Percentiles rank a stretch among this genome's conserved stretches.
These are phyloP conservation scores for Scaptomyza caliginosa DNA, from an alignment of 2,888 invertebrate species.

Conservation along the genomic window DNA sequence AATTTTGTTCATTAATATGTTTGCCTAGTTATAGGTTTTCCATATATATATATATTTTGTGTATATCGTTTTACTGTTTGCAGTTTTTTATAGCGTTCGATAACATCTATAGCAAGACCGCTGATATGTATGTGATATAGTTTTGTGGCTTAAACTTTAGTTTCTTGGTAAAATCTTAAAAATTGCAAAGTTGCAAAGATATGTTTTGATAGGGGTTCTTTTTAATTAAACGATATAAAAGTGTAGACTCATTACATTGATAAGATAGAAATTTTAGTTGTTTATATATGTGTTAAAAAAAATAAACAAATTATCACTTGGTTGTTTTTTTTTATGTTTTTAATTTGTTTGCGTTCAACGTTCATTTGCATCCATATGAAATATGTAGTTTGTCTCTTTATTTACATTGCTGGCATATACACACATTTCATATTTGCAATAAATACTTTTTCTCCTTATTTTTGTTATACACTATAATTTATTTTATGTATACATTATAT, in stretches of 20 bases:
- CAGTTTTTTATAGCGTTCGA: conserved; percentile 21
- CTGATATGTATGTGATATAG: conserved; percentile 66
- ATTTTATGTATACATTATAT: conserved; percentile 22
- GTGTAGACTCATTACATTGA: conserved; percentile 32
- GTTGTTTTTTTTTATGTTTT: conserved; percentile 21
- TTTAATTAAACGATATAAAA: conserved; percentile 48
- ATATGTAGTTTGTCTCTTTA: conserved; percentile 77
- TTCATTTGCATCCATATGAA: conserved; percentile 68
- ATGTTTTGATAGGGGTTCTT: conserved; percentile 23
- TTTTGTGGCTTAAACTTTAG: conserved; percentile 41
- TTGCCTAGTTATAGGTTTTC: conserved; percentile 40
- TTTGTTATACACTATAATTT: conserved; percentile 7
- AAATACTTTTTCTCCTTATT: too few relatives aligned
- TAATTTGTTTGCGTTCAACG: conserved; percentile 45
- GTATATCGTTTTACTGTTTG: conserved; percentile 23
- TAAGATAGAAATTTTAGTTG: conserved; percentile 22
- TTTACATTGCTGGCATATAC: conserved; percentile 66
- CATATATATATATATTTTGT: conserved; percentile 2
- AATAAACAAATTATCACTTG: conserved; percentile 56
- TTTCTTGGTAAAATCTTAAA: conserved; percentile 41
- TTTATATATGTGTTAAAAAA: conserved; percentile 30
- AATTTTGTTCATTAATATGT: conserved; percentile 47
- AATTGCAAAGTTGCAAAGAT: conserved; percentile 37
- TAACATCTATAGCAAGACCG: conserved; percentile 44
- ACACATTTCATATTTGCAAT: conserved; percentile 31